Evolutionary conservation across 2,113 vertebrate species (phyloP), one percentile per base, ranked within the genome.

Genomic region (Falcunculus frontatus): DNA sequence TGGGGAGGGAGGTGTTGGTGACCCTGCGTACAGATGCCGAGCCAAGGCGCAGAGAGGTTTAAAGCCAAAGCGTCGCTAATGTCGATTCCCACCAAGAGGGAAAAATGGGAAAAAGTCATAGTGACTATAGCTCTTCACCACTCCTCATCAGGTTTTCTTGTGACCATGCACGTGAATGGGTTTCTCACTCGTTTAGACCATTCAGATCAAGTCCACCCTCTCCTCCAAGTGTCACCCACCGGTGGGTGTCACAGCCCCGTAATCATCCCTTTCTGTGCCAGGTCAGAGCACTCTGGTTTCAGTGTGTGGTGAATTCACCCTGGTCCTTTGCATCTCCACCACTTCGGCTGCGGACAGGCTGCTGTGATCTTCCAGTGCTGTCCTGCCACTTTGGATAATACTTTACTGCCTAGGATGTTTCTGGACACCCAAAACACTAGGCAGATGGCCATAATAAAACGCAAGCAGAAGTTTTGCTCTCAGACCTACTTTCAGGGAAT

Each of bases 111-210:
- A 18, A 20, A n/a, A 47, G 26, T 2, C 37, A 0, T 0, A 3
- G 27, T 1, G 63, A 3, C 16, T 47, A 17, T 0, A 21, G 22
- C 15, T 15, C 11, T 53, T 41, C 18, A 11, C 44, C 13, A 0
- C 11, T 10, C 23, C 14, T 25, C 80, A 7, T 13, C 67, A 7
- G 21, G 8, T 50, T 53, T 39, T 25, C 35, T 41, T 23, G 17
- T 6, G 39, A 11, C 26, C 10, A 0, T 0, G 6, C 46, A 5
- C 0, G 3, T 1, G 6, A 18, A 30, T 2, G 49, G 11, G 20
- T 25, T 80, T n/a, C 27, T 17, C 27, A 4, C 21, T 15, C 25
- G 0, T 27, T 52, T 9, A 18, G 55, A 25, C 49, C 32, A 0
- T 20, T 57, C 25, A 6, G 27, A n/a, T 8, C 16, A 41, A 57